A percentile compares a stretch with the other conserved stretches of the same genome.
Conservation (phyloP, 2,113 vertebrate genomes). For the Cheilinus undulatus region DNA sequence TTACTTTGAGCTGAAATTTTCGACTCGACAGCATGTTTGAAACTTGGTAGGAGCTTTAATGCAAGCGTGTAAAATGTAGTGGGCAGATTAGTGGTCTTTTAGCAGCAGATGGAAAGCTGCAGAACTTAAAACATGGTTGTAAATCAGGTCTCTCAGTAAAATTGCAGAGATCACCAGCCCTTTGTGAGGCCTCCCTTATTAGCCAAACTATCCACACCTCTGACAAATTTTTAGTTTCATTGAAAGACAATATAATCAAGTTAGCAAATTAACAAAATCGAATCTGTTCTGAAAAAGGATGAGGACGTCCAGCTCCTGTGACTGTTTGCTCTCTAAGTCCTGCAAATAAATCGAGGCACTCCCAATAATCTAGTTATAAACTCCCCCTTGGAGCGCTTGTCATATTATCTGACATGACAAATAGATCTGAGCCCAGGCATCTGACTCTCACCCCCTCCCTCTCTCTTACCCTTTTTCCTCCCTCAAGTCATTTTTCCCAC, state of each 20-base stretch:
- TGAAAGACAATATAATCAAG: conserved; percentile 47
- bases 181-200: conserved; percentile 10
- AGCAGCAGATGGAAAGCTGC: background rate
- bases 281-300: conserved; percentile 64
- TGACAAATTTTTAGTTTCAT: conserved; percentile 38
- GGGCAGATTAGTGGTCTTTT: conserved; percentile 16
- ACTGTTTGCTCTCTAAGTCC: conserved; percentile 56
- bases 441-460: conserved; percentile 18
- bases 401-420: conserved; percentile 80
- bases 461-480: conserved; percentile 23
- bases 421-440: conserved; percentile 59
- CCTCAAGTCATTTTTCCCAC: conserved; percentile 7
- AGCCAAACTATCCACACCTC: conserved; percentile 25
- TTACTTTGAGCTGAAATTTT: conserved; percentile 30
- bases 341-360: conserved; percentile 73
- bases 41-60: conserved; percentile 7
- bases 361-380: conserved; percentile 74
- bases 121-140: conserved; percentile 8
- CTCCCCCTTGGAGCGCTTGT: conserved; percentile 64
- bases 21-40: conserved; percentile 14
- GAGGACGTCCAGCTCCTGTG: conserved; percentile 33
- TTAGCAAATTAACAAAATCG: conserved; percentile 71
- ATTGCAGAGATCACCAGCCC: conserved; percentile 9
- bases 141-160: conserved; percentile 25
- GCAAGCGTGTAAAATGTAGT: background rate